Percentiles rank a stretch among this genome's conserved stretches.
These are phyloP conservation scores for Leontopithecus rosalia DNA, from an alignment of 2,797 vertebrate species.

Conservation along the genomic window DNA sequence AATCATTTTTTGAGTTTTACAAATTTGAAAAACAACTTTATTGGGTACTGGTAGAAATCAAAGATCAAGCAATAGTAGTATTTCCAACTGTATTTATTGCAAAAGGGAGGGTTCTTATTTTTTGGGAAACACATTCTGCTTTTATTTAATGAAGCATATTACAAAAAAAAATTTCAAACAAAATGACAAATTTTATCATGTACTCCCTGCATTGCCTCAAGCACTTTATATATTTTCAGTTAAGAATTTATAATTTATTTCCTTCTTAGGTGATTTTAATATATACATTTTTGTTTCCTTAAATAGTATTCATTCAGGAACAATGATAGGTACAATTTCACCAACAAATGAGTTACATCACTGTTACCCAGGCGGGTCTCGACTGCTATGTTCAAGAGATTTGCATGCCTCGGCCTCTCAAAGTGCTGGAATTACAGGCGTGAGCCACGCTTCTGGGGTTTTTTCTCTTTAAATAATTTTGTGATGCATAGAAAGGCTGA, in stretches of 20 bases:
- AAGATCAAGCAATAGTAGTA: not conserved
- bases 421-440: not conserved
- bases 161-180: not conserved
- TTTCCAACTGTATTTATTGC: not conserved
- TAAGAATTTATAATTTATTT: not conserved
- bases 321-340: not conserved
- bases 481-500: not conserved
- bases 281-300: not conserved
- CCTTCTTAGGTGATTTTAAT: not conserved
- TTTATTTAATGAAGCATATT: not conserved
- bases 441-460: not conserved
- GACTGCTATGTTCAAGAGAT: not conserved
- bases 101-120: not conserved
- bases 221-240: not conserved
- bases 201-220: not conserved
- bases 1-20: not conserved
- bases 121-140: not conserved
- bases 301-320: not conserved
- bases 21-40: not conserved
- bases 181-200: not conserved
- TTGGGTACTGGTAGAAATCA: not conserved
- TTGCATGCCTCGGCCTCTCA: rapidly evolving
- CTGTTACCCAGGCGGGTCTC: not conserved
- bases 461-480: not conserved
- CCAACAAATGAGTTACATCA: not conserved